These are phyloP conservation scores for Heliconius aoede DNA, from an alignment of 2,888 invertebrate species.

Conservation along the genomic window DNA sequence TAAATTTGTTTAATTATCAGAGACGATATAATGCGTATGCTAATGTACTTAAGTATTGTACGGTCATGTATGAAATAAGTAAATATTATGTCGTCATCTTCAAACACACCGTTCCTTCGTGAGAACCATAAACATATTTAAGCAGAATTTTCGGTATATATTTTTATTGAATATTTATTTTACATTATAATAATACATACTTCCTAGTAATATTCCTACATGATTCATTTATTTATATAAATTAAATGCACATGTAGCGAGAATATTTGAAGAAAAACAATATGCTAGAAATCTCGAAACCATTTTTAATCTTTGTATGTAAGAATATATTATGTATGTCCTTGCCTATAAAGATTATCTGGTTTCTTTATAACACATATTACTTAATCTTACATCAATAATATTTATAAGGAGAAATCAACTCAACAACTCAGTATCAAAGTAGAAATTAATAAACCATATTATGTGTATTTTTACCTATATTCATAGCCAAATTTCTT, in stretches of 20 bases:
- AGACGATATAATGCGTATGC: conserved; percentile 7
- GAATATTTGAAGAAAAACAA: too few relatives aligned
- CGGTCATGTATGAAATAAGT: neutral
- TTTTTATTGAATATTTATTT: neutral
- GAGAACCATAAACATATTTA: conserved; percentile 12
- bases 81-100: conserved; percentile 20
- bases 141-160: neutral
- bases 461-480: too few relatives aligned
- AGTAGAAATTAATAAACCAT: too few relatives aligned
- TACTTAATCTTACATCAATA: too few relatives aligned
- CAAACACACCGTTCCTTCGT: conserved; percentile 16
- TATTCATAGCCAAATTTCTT: neutral
- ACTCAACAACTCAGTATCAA: too few relatives aligned
- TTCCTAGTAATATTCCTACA: neutral
- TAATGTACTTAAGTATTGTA: neutral
- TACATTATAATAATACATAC: neutral
- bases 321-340: too few relatives aligned
- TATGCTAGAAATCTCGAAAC: too few relatives aligned
- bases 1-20: conserved; percentile 22
- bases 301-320: too few relatives aligned
- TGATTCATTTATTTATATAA: neutral
- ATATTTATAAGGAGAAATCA: too few relatives aligned
- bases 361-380: too few relatives aligned
- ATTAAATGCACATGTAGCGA: neutral
- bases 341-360: too few relatives aligned